These are phyloP conservation scores for Drosophila kikkawai DNA, from an alignment of 1,140 invertebrate genomes.

Conservation along the genomic window DNA sequence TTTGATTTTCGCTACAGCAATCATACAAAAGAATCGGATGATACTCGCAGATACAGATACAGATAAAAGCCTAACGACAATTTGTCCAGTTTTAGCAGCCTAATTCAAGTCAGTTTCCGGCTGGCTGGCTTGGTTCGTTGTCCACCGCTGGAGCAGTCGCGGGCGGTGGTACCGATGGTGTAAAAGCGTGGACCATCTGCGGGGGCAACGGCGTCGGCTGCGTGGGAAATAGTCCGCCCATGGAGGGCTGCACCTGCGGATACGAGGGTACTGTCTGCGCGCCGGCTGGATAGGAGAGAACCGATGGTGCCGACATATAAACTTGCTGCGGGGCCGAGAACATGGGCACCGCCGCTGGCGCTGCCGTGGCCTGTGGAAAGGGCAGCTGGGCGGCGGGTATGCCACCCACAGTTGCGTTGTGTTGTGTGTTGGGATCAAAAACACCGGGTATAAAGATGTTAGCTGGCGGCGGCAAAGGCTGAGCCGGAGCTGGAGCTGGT, in stretches of 20 bases:
- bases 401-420: conserved; percentile 47
- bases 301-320: conserved; percentile 76
- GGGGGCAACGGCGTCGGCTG: conserved; percentile 78
- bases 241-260: conserved; percentile 81
- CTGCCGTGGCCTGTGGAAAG: conserved; percentile 70
- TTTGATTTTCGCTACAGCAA: conserved; percentile 36
- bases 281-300: conserved; percentile 73
- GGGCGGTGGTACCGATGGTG: conserved; percentile 23
- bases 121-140: conserved; percentile 18
- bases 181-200: conserved; percentile 74
- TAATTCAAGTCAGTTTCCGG: conserved; percentile 29
- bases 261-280: conserved; percentile 79
- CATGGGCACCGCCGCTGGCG: conserved; percentile 44
- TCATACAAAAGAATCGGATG: conserved; percentile 54
- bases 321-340: conserved; percentile 62
- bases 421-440: conserved; percentile 54
- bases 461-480: conserved; percentile 54
- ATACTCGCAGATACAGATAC: conserved; percentile 21
- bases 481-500: conserved; percentile 18
- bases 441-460: conserved; percentile 72
- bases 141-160: conserved; percentile 11
- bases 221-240: conserved; percentile 75
- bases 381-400: conserved; percentile 70
- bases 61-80: conserved; percentile 65
- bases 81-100: conserved; percentile 42